Conservation (phyloP, 2,888 invertebrate genomes). For the Nemoura dubitans region DNA sequence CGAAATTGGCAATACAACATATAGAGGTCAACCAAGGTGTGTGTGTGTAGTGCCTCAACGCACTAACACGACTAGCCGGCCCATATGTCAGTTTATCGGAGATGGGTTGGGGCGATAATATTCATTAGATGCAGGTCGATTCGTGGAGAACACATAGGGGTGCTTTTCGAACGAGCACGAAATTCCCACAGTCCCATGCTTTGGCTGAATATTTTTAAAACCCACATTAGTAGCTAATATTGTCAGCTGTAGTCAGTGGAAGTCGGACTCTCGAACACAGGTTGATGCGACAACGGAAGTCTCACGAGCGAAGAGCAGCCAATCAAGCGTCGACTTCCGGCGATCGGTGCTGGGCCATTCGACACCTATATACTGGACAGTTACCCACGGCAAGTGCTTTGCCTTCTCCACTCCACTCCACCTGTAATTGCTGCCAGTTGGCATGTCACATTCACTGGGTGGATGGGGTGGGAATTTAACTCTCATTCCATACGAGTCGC, state of each 20-base stretch:
- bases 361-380: not conserved
- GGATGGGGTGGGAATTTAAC: not conserved
- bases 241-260: not conserved
- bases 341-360: not conserved
- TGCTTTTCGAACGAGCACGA: not conserved
- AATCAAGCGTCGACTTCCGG: slow-evolving; percentile 34
- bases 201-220: not conserved
- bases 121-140: not conserved
- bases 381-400: not conserved
- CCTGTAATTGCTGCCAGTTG: not conserved
- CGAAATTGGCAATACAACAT: not conserved
- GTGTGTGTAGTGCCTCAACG: too few species aligned
- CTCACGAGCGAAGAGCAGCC: slow-evolving; percentile 29
- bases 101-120: not conserved
- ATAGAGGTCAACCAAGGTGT: not conserved
- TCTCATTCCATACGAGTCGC: not conserved
- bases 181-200: slow-evolving; percentile 9
- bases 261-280: not conserved
- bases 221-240: not conserved
- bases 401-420: too few species aligned
- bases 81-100: not conserved
- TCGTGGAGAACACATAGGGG: slow-evolving; percentile 15
- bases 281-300: slow-evolving; percentile 32
- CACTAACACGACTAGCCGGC: not conserved
- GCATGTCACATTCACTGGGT: not conserved